A percentile compares a stretch with the other conserved stretches of the same genome.
These are phyloP conservation scores for Heloderma charlesbogerti DNA, from an alignment of 2,113 vertebrate species.

Conservation along the genomic window DNA sequence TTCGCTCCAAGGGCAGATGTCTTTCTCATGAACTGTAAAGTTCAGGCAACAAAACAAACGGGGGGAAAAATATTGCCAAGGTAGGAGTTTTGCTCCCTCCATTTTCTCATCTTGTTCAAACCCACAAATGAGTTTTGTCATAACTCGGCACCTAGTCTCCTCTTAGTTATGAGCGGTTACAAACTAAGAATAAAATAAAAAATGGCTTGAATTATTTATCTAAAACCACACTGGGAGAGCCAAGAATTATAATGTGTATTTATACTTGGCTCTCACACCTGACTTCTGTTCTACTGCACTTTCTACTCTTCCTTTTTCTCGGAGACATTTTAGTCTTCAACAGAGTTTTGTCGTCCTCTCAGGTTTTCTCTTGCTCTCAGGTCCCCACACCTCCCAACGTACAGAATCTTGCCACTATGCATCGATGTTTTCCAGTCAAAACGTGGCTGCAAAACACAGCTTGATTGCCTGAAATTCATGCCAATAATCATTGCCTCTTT, in stretches of 20 bases:
- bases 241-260: background rate
- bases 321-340: background rate
- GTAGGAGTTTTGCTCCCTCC: background rate
- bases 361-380: background rate
- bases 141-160: background rate
- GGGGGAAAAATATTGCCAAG: background rate
- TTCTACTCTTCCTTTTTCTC: background rate
- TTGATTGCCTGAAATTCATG: background rate
- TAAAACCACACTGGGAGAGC: background rate
- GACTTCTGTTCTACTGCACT: background rate
- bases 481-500: background rate
- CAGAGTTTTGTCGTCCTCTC: background rate
- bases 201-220: background rate
- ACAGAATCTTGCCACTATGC: background rate
- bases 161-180: background rate
- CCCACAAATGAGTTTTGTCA: slow-evolving; percentile 14
- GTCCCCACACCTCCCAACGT: background rate
- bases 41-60: background rate
- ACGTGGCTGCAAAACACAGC: background rate
- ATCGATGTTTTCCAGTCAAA: background rate
- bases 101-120: background rate
- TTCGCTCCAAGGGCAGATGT: background rate
- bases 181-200: background rate
- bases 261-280: background rate
- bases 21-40: slow-evolving; percentile 12